These are phyloP conservation scores for Apteryx owenii DNA, from an alignment of 2,113 vertebrate species.

Conservation along the genomic window DNA sequence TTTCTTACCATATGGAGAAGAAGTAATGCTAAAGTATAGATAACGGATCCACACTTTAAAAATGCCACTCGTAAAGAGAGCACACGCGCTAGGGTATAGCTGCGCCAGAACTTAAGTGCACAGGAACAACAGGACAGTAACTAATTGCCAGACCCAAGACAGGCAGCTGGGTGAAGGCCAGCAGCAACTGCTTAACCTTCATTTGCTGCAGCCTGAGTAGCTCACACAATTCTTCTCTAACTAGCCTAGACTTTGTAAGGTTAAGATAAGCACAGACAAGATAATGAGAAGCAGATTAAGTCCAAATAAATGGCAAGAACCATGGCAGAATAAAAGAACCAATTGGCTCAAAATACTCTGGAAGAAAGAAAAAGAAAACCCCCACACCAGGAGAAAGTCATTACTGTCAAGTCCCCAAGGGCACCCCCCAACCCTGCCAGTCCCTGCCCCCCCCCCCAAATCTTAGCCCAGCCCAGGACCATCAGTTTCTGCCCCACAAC, in stretches of 20 bases:
- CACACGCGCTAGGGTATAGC: not conserved
- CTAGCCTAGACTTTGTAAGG: not conserved
- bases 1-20: not conserved
- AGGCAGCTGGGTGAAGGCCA: not conserved
- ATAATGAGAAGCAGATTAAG: not conserved
- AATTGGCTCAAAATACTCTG: too few relatives aligned
- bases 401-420: accelerated
- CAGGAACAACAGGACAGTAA: not conserved
- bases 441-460: too few relatives aligned
- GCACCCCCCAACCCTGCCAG: accelerated
- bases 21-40: not conserved
- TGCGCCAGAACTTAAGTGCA: not conserved
- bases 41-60: too few relatives aligned
- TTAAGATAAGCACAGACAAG: not conserved
- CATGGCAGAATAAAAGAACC: not conserved
- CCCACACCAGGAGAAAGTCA: not conserved
- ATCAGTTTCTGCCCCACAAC: not conserved
- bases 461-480: not conserved
- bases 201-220: not conserved
- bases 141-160: not conserved
- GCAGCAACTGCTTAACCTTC: not conserved
- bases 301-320: not conserved
- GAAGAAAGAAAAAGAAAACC: not conserved
- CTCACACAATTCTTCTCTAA: not conserved
- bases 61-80: not conserved